Conservation (phyloP, 2,113 vertebrate species). For the human region GRCh38 chr3:125321501-125322000, state of each 20-base stretch:
- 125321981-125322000: background rate
- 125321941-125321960: slow-evolving; percentile 28
- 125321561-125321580: slow-evolving; percentile 27
- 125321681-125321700: background rate
- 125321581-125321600: background rate
- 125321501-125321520: slow-evolving; percentile 17
- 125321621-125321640: slow-evolving; percentile 27
- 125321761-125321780: slow-evolving; percentile 35
- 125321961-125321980: background rate
- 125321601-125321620: slow-evolving; percentile 18
- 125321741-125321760: background rate
- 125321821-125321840: background rate
- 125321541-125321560: slow-evolving; percentile 20
- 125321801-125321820: slow-evolving; percentile 2
- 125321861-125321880: slow-evolving; percentile 13
- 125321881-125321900: background rate
- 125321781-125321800: slow-evolving; percentile 35
- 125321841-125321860: background rate
- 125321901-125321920: background rate
- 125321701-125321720: slow-evolving; percentile 1
- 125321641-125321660: slow-evolving; percentile 16
- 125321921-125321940: background rate
- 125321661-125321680: too few species aligned
- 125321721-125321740: background rate
- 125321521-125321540: slow-evolving; percentile 29